Evolutionary conservation across 2,113 vertebrate species (phyloP).

Genomic region (Rattus rattus): DNA sequence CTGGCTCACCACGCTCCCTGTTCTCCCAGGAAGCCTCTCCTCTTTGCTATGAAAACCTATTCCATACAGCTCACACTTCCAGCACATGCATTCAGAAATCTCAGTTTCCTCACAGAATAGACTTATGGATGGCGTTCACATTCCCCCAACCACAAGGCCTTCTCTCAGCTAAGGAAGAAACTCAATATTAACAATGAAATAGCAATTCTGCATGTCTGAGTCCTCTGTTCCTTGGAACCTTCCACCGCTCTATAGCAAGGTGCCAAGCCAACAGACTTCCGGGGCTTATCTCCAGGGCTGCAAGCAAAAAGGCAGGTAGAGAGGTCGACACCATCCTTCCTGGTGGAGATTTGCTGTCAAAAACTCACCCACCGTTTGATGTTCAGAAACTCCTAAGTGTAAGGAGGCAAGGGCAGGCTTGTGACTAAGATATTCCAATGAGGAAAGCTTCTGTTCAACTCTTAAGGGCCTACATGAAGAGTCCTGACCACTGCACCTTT

Average conservation of each 20-base stretch:
- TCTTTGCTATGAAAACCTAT: neutral
- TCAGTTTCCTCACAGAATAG: no score
- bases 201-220: neutral
- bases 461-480: neutral
- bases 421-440: neutral
- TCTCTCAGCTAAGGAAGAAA: neutral
- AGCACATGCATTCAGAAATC: neutral
- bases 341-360: neutral
- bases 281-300: no score
- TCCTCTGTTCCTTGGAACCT: neutral
- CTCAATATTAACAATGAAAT: no score
- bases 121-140: no score
- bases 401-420: neutral
- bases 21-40: neutral
- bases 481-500: neutral
- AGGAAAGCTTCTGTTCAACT: neutral
- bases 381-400: neutral
- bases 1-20: neutral
- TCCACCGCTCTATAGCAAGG: neutral
- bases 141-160: neutral
- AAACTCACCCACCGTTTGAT: neutral
- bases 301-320: no score
- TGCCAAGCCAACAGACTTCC: neutral
- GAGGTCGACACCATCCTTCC: neutral
- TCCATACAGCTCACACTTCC: neutral